Evolutionary conservation across 2,797 vertebrate species (phyloP), one percentile per base, ranked within the genome.

Genomic region (Sebastes nivosus): DNA sequence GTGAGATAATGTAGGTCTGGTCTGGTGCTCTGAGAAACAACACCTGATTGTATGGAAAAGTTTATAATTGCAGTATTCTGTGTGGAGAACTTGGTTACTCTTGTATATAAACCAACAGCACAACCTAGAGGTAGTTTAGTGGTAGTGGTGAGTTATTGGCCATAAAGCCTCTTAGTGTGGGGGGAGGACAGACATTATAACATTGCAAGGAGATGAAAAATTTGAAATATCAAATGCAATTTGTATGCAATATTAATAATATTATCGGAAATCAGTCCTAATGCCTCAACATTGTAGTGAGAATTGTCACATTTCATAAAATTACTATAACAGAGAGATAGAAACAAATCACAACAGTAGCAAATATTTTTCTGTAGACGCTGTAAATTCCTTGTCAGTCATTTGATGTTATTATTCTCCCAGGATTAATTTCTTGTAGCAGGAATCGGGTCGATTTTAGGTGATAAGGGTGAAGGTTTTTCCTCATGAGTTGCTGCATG

Each of bases 31-130:
- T 77, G 24, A 78, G 59, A 63, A 81, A 70, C 32, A 85, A 68
- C 70, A 74, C 63, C 55, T 73, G 73, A 69, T 77, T 78, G 32
- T 38, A 72, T 67, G 25, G 68, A 76, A 82, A 90, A 87, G 84
- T 90, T 87, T 42, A 52, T 60, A 84, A 80, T 50, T 87, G 72
- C 67, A 59, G 58, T 63, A 6, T 50, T 87, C 16, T 75, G 65
- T 70, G 70, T 54, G 72, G 22, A 65, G 30, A 87, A 87, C 65
- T 84, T 67, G 66, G 69, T 25, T 24, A 71, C 70, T 81, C 52
- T 60, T 81, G 81, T 88, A 82, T 75, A 87, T 93, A 92, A 96
- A 94, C 88, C 95, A 95, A 95, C 93, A 96, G 96, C 95, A 95
- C 95, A 94, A 88, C 95, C 95, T 95, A 95, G 93, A 96, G 95